phyloP scores from a whole-genome alignment of 37 sponge, comb jelly and placozoan genomes.

The Ephydatia muelleri region DNA sequence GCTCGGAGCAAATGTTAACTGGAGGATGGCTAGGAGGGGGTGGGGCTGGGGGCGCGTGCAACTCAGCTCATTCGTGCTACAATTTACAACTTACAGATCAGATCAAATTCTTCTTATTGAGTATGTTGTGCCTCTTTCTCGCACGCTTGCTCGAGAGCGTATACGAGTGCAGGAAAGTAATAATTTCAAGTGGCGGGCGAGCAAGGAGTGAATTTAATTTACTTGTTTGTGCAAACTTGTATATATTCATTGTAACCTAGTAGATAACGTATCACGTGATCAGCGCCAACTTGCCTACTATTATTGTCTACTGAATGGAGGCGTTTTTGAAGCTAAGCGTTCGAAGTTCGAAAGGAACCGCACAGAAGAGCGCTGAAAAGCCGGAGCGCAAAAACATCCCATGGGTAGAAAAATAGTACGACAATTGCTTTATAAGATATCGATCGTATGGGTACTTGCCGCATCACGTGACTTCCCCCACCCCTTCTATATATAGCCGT shows the following conservation, averaged over 20 bases:
- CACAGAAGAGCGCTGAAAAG: not conserved
- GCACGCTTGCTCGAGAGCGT: not conserved
- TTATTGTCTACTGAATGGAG: constrained; percentile 59
- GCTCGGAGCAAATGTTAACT: not conserved
- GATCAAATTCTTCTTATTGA: not conserved
- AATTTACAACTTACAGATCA: not conserved
- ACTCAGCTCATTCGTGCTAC: not conserved
- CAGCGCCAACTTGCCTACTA: constrained; percentile 15
- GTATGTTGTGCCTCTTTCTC: not conserved
- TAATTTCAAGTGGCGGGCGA: not conserved
- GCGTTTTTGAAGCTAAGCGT: constrained; percentile 69
- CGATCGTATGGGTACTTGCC: not conserved
- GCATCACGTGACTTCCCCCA: not conserved
- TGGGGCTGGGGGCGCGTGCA: not conserved
- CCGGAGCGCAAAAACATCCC: constrained; percentile 50
- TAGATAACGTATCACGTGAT: not conserved
- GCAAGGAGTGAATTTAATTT: not conserved
- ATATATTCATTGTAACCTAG: not conserved
- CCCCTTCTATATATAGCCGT: constrained; percentile 73
- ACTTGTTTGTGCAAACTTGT: not conserved
- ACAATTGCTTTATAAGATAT: not conserved
- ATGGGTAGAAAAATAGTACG: constrained; percentile 99
- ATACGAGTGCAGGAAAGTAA: not conserved
- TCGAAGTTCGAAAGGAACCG: constrained; percentile 6
- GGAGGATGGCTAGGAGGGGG: not conserved